Percentiles rank a stretch among this genome's conserved stretches.
Evolutionary conservation across 2,797 vertebrate genomes (phyloP).

Genomic region (Cygnus olor): DNA sequence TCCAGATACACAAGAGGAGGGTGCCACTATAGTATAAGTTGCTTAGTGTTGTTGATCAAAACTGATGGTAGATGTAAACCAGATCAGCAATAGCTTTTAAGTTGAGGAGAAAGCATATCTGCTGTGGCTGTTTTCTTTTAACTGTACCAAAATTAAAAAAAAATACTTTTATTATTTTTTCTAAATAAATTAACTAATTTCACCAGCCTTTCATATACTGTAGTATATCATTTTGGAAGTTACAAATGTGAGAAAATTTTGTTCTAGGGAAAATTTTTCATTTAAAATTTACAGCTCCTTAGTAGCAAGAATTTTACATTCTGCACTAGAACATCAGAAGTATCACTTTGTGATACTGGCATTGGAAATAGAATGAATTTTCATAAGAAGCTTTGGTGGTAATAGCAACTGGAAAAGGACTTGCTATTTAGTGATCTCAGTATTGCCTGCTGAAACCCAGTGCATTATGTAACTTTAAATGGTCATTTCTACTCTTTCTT

Average conservation of each 20-base stretch:
- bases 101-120: not conserved
- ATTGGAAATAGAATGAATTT: not conserved
- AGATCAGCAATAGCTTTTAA: not conserved
- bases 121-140: not conserved
- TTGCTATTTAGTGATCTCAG: not conserved
- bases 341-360: not conserved
- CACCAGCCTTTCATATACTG: not conserved
- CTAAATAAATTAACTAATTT: not conserved
- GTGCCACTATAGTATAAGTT: not conserved
- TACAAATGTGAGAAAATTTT: not conserved
- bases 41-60: not conserved
- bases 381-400: not conserved
- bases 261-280: not conserved
- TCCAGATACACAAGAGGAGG: not conserved
- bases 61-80: not conserved
- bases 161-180: not conserved
- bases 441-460: not conserved
- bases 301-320: not conserved
- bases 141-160: not conserved
- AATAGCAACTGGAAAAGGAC: not conserved
- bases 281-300: not conserved
- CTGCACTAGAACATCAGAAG: not conserved
- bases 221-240: not conserved
- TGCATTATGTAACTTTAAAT: not conserved
- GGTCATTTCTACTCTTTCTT: not conserved